Percentiles rank a stretch among this genome's conserved stretches.
Conservation (phyloP, 2,888 invertebrate genomes). For the Psylliodes chrysocephalus region DNA sequence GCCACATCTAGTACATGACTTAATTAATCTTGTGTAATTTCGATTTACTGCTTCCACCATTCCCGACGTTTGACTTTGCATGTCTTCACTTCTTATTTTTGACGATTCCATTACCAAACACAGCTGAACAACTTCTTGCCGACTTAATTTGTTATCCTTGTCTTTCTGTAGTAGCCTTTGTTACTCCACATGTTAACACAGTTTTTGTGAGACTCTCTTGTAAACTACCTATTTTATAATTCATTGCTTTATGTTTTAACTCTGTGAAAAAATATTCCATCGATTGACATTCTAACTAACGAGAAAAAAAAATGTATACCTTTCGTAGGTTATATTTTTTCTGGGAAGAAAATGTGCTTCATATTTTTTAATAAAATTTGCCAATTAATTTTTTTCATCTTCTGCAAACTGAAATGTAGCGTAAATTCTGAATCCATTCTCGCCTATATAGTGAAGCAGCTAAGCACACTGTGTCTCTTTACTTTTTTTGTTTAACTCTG, state of each 20-base stretch:
- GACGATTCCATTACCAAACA: too few species aligned
- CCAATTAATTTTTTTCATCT: slow-evolving; percentile 37
- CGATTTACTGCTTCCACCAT: too few species aligned
- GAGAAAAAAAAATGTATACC: slow-evolving; percentile 44
- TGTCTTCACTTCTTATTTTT: too few species aligned
- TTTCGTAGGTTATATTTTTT: slow-evolving; percentile 42
- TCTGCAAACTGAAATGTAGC: slow-evolving; percentile 42
- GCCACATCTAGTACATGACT: too few species aligned
- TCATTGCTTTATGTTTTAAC: slow-evolving; percentile 41
- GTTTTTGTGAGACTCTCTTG: slow-evolving; percentile 42
- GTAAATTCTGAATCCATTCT: too few species aligned
- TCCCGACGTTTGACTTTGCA: too few species aligned
- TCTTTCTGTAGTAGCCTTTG: slow-evolving; percentile 41
- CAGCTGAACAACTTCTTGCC: too few species aligned
- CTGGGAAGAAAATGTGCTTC: slow-evolving; percentile 44
- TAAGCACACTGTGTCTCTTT: slow-evolving; percentile 45
- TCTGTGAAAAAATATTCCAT: slow-evolving; percentile 45
- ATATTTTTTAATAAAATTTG: slow-evolving; percentile 28
- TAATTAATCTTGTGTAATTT: too few species aligned
- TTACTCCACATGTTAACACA: slow-evolving; percentile 45
- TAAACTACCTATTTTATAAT: slow-evolving; percentile 42
- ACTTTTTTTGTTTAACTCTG: slow-evolving; percentile 42
- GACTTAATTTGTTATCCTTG: too few species aligned
- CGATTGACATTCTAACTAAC: slow-evolving; percentile 39
- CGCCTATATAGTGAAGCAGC: slow-evolving; percentile 46